These are phyloP conservation scores for Metacarcinus magister DNA, from an alignment of 2,888 invertebrate genomes.

Conservation along the genomic window DNA sequence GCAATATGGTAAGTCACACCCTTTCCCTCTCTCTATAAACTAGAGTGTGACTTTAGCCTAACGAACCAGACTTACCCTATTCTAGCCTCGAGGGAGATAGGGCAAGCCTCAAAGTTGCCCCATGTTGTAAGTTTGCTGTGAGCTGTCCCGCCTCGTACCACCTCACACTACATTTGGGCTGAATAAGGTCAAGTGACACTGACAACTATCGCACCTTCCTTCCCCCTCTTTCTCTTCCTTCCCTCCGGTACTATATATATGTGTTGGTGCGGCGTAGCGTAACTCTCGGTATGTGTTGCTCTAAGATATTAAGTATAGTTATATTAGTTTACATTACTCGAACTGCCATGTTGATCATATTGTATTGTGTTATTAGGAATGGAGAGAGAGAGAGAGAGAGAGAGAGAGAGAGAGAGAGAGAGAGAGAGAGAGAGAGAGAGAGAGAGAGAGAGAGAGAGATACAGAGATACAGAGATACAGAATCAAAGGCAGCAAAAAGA, in stretches of 20 bases:
- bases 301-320: neutral
- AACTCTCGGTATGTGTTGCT: neutral
- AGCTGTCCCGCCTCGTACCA: neutral
- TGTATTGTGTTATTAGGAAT: no score
- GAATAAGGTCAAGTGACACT: neutral
- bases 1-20: neutral
- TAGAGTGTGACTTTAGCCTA: neutral
- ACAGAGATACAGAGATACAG: no score
- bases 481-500: neutral
- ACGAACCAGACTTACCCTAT: neutral
- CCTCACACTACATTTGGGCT: neutral
- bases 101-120: neutral
- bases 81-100: neutral
- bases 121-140: slow-evolving; percentile 14
- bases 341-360: no score
- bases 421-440: neutral
- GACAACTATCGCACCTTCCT: neutral
- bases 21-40: neutral
- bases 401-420: neutral
- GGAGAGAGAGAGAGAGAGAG: neutral
- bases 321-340: no score
- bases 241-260: neutral
- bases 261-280: neutral
- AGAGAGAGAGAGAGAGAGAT: neutral
- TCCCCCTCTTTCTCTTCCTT: neutral